Evolutionary conservation across 2,888 invertebrate species (phyloP), one percentile per base, ranked within the genome.

Genomic region (Esperia sulphurella): DNA sequence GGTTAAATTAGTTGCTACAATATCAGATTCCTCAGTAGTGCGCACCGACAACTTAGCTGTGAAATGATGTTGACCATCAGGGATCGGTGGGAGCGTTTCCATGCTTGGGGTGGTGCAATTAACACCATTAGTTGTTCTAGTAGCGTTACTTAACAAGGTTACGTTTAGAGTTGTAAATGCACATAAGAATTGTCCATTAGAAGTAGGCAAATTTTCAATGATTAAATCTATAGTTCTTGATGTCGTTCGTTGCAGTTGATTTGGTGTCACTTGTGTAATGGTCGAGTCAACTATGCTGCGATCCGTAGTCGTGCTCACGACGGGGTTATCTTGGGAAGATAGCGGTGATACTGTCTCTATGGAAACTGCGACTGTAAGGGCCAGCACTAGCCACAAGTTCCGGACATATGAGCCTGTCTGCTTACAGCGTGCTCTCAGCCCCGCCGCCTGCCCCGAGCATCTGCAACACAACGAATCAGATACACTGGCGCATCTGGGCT

Each of bases 1-100:
- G 35, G 98, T 98, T 79, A 99, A 98, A 85, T 98, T 97, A 6
- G 98, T 98, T 13, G 97, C 96, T 40, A 98, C 98, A 74, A 99
- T 95, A 85, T 99, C 98, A 30, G 97, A 97, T 43, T 95, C 97
- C 71, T 93, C 94, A 60, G 95, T 94, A 89, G 97, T 97, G 63
- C 97, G 92, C 51, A 98, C 97, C 14, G 98, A 97, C 53, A 98
- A 86, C 75, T 96, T 96, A 45, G 98, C 97, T 41, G 96, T 97
- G 71, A 98, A 97, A 79, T 98, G 97, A 91, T 98, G 97, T 88
- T 97, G 95, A 52, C 97, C 96, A 53, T 94, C 94, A 48, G 97
- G 97, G 63, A 98, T 98, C 51, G 96, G 94, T 43, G 98, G 98
- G 55, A 99, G 90, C 60, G 95, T 93, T 88, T 97, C 97, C 50